Base-by-base conservation (phyloP, 1,140 invertebrate species). In the Pseudomyrmex pallidus region DNA sequence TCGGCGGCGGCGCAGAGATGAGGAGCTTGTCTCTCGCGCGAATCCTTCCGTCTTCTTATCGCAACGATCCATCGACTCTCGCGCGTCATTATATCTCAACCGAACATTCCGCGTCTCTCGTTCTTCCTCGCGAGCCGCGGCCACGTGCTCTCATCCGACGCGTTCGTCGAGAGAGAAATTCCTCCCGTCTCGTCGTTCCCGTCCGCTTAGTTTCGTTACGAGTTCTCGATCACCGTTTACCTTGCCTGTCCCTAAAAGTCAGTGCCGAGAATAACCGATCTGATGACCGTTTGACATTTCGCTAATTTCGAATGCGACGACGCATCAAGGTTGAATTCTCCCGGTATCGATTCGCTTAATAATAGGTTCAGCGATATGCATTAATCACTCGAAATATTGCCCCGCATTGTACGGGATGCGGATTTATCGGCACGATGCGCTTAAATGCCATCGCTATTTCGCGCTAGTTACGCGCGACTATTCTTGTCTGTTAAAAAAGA, bases 271-370 rank as follows among this genome's bases (percentile, higher is more conserved):
- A 80, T 80, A 80, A 72, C 54, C 76, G 54, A 72, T 70, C 54
- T 80, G 44, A 35, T 35, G 35, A 35, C 66, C 76, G 76, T 72
- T 80, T 80, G 76, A 80, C 76, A 80, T 80, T 80, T 80, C 76
- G 54, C 54, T 70, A 78, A 78, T 80, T 80, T 72, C 52, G 66
- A 70, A 70, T 70, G 44, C 44, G 63, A 78, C 74, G 66, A 78
- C 74, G 66, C 64, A 57, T 68, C 64, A 35, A 78, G 63, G 61
- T 68, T 78, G 76, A 78, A 78, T 78, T 70, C 35, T 35, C 35
- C 54, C 76, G 57, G 7, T 70, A 78, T 78, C 76, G 76, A 78
- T 72, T 62, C 56, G 44, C 54, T 25, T 67, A 70, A 78, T 78
- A 78, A 78, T 78, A 70, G 54, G 20, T 48, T 44, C 54, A 35